These are phyloP conservation scores for Eupsilia transversa DNA, from an alignment of 2,888 invertebrate species.

Conservation along the genomic window DNA sequence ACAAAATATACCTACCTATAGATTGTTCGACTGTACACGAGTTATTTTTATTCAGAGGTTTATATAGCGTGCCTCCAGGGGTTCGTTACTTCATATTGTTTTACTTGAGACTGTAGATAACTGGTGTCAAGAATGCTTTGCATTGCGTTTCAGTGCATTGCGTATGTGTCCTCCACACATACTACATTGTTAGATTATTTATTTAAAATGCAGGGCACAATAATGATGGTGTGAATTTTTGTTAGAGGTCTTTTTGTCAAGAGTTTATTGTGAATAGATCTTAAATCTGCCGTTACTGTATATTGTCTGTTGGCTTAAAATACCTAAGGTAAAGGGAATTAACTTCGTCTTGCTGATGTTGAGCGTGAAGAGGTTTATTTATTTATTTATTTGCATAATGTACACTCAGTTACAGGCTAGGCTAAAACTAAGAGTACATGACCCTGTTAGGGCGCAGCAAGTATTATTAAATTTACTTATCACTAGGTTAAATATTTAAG, in stretches of 20 bases:
- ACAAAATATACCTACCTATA: too few relatives aligned
- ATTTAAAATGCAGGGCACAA: slow-evolving; percentile 26
- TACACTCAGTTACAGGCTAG: too few relatives aligned
- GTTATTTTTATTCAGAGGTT: slow-evolving; percentile 81
- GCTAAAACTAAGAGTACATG: too few relatives aligned
- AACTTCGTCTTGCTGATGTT: too few relatives aligned
- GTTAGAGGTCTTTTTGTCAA: not conserved
- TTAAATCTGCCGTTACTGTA: not conserved
- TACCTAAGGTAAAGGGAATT: too few relatives aligned
- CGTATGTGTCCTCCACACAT: too few relatives aligned
- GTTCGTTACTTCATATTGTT: slow-evolving; percentile 77
- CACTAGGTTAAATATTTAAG: too few relatives aligned
- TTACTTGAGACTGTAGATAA: slow-evolving; percentile 57
- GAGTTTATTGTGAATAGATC: not conserved
- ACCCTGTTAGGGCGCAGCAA: too few relatives aligned
- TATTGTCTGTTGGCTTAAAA: too few relatives aligned
- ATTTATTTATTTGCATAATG: too few relatives aligned
- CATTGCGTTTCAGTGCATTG: slow-evolving; percentile 41
- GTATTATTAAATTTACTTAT: too few relatives aligned
- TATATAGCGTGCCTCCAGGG: slow-evolving; percentile 80
- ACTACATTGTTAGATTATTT: slow-evolving; percentile 44
- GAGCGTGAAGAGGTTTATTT: too few relatives aligned
- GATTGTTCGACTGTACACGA: slow-evolving; percentile 41
- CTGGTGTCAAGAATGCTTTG: slow-evolving; percentile 50
- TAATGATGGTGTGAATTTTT: slow-evolving; percentile 42